phyloP scores from a whole-genome alignment of 2,888 invertebrate species.

The Matsumyia berberina region DNA sequence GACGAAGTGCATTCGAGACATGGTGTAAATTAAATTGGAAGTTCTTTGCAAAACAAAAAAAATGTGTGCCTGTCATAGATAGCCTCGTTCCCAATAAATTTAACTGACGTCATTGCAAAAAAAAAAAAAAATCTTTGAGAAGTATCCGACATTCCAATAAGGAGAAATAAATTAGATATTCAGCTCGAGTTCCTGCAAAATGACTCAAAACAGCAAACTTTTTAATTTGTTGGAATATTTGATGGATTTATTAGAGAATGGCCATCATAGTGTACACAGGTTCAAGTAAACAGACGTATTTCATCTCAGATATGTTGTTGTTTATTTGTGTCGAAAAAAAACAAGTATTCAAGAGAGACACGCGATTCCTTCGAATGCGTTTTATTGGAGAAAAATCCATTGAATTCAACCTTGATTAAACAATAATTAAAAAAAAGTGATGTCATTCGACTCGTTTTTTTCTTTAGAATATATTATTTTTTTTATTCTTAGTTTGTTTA shows the following conservation, averaged over 20 bases:
- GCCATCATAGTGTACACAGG: not conserved
- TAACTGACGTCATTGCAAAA: slow-evolving; percentile 45
- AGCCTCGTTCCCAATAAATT: slow-evolving; percentile 56
- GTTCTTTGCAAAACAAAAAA: slow-evolving; percentile 4
- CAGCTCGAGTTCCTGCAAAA: slow-evolving; percentile 8
- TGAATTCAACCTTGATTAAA: slow-evolving; percentile 18
- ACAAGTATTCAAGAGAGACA: not conserved
- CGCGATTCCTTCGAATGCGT: not conserved
- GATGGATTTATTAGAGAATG: too few relatives aligned
- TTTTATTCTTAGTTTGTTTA: too few relatives aligned
- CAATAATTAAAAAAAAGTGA: not conserved
- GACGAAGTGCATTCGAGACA: slow-evolving; percentile 1
- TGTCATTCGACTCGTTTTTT: too few relatives aligned
- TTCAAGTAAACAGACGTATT: not conserved
- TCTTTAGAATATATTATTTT: too few relatives aligned
- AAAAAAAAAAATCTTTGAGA: slow-evolving; percentile 1
- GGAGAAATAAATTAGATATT: slow-evolving; percentile 38
- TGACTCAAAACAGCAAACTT: not conserved
- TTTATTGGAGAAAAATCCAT: not conserved
- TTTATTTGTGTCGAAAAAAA: too few relatives aligned
- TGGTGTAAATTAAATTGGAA: slow-evolving; percentile 43
- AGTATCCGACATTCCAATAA: not conserved
- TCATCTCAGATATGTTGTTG: not conserved
- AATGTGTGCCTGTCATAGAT: slow-evolving; percentile 27
- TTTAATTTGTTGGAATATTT: not conserved